These are phyloP conservation scores for Drosophila paracracens DNA, from an alignment of 2,888 invertebrate species.

Conservation along the genomic window DNA sequence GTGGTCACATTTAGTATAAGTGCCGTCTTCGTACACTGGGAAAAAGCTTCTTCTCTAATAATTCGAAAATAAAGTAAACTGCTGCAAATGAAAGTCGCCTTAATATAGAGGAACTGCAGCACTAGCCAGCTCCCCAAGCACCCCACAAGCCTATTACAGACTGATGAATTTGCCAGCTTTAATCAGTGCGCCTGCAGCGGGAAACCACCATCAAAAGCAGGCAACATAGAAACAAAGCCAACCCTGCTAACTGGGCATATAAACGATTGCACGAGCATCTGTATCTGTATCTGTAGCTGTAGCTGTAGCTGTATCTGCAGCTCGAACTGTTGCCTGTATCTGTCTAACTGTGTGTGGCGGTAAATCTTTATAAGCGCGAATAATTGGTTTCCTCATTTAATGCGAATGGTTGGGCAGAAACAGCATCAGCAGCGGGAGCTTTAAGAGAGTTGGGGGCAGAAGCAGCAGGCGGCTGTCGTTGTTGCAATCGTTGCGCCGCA, in stretches of 20 bases:
- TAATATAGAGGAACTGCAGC: not conserved
- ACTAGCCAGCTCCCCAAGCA: not conserved
- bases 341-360: constrained; percentile 63
- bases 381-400: constrained; percentile 84
- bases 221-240: constrained; percentile 49
- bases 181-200: constrained; percentile 55
- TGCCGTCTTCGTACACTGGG: constrained; percentile 19
- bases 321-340: constrained; percentile 31
- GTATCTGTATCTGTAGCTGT: constrained; percentile 13
- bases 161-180: constrained; percentile 58
- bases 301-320: constrained; percentile 44
- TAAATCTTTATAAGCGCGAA: constrained; percentile 83
- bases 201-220: constrained; percentile 38
- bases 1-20: constrained; percentile 67
- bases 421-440: constrained; percentile 27
- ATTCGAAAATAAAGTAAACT: not conserved
- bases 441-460: not conserved
- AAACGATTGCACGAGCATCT: constrained; percentile 35
- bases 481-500: constrained; percentile 66
- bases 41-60: not conserved
- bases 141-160: constrained; percentile 1
- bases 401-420: constrained; percentile 74
- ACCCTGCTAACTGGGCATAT: constrained; percentile 42
- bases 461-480: constrained; percentile 29
- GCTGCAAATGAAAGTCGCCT: not conserved